Base-by-base conservation (phyloP, 2,113 vertebrate species). In the Pandion haliaetus region DNA sequence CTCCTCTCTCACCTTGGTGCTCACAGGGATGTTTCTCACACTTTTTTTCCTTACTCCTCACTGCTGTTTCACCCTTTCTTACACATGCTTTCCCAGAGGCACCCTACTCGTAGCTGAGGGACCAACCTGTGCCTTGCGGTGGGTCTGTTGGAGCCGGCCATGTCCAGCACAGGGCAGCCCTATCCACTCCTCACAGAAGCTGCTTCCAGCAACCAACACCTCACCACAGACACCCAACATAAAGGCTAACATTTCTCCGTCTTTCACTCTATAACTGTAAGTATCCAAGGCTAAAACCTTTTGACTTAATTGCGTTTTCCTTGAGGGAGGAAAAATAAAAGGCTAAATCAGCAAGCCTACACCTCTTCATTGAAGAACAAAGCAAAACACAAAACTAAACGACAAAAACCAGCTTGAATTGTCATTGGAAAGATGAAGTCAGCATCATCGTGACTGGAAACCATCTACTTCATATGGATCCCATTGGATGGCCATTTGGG, bases 221-320 rank as follows among this genome's bases (percentile, higher is more conserved):
- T 47, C 2, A 14, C 14, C 17, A 45, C 36, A 61, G 14, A 17
- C 32, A 52, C 3, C 15, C 44, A 26, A 7, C 8, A 42, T 31
- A 70, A 86, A 88, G 24, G 18, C 29, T 82, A 92, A 86, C 17
- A 55, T 49, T 86, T 92, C 36, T 88, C 47, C 67, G 32, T 77
- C 81, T 88, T 29, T 58, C 44, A 71, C 24, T 45, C 20, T 31
- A 59, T 40, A 90, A 63, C 63, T 71, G 59, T 79, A 91, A 92
- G 63, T 65, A 95, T 50, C 78, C 65, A 93, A 94, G 72, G 57
- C 34, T 79, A 95, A 95, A 89, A 49, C 85, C 12, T 86, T 88
- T 81, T 88, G 13, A 94, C 61, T 77, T 84, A 82, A 88, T 34
- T 24, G 20, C 57, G 91, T 55, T 95, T 92, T 96, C 61, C 73